Evolutionary conservation across 1,140 invertebrate species (phyloP).

Genomic region (Lucilia cuprina): DNA sequence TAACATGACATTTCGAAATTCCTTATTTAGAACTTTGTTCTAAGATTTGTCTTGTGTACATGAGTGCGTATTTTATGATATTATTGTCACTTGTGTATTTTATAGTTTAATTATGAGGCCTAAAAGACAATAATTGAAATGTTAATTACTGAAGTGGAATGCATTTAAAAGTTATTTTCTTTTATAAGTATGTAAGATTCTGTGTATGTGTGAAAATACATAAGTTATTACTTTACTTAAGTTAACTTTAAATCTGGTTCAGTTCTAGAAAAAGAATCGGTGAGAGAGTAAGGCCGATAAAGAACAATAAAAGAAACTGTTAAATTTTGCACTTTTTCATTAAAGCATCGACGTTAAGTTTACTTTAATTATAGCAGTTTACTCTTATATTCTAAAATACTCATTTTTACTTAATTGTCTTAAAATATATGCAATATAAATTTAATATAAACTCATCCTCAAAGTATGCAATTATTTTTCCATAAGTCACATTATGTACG

Average conservation of each 20-base stretch:
- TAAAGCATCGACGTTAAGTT: no score
- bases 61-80: slow-evolving; percentile 30
- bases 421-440: background rate
- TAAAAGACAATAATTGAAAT: slow-evolving; percentile 33
- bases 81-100: slow-evolving; percentile 34
- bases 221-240: no score
- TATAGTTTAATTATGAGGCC: slow-evolving; percentile 46
- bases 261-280: no score
- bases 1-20: slow-evolving; percentile 29
- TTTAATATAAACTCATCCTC: background rate
- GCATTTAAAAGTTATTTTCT: background rate
- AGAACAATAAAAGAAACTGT: no score
- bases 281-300: no score
- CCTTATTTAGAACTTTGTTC: slow-evolving; percentile 48
- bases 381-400: background rate
- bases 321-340: no score
- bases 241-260: no score
- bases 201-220: background rate
- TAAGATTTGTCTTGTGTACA: slow-evolving; percentile 35
- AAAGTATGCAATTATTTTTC: background rate
- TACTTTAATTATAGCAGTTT: background rate
- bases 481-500: no score
- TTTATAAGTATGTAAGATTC: no score
- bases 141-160: slow-evolving; percentile 34
- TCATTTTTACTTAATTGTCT: background rate